phyloP scores from a whole-genome alignment of 2,113 vertebrate species.

The Microtus ochrogaster region DNA sequence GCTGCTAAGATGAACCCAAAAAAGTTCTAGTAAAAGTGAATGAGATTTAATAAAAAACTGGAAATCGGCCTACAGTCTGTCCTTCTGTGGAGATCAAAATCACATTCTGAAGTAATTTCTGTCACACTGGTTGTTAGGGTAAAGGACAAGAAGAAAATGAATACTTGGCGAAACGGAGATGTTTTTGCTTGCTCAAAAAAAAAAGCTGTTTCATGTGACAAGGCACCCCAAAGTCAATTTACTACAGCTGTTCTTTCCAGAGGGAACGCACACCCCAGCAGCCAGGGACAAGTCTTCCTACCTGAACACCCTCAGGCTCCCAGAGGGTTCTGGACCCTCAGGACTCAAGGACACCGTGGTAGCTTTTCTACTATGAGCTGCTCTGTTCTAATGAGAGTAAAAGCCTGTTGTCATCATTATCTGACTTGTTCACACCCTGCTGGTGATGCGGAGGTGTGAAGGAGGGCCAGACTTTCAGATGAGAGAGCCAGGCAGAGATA shows the following conservation, averaged over 20 bases:
- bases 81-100: slow-evolving; percentile 14
- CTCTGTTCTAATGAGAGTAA: neutral
- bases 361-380: neutral
- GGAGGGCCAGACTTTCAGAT: neutral
- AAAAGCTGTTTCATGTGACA: neutral
- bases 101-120: neutral
- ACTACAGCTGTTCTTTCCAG: neutral
- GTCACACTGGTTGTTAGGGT: neutral
- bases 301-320: neutral
- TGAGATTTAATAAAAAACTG: slow-evolving; percentile 26
- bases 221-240: neutral
- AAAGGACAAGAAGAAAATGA: neutral
- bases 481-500: neutral
- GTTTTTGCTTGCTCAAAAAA: neutral
- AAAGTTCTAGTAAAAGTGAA: slow-evolving; percentile 54
- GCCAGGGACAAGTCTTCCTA: too few species aligned
- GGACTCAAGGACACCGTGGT: neutral
- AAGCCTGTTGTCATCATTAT: neutral
- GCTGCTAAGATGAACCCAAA: slow-evolving; percentile 28
- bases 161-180: neutral
- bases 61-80: neutral
- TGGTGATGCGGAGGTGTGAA: neutral
- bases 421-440: neutral
- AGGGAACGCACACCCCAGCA: neutral
- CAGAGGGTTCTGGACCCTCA: neutral